Base-by-base conservation (phyloP, 2,113 vertebrate genomes). In the Gasterosteus nipponicus region DNA sequence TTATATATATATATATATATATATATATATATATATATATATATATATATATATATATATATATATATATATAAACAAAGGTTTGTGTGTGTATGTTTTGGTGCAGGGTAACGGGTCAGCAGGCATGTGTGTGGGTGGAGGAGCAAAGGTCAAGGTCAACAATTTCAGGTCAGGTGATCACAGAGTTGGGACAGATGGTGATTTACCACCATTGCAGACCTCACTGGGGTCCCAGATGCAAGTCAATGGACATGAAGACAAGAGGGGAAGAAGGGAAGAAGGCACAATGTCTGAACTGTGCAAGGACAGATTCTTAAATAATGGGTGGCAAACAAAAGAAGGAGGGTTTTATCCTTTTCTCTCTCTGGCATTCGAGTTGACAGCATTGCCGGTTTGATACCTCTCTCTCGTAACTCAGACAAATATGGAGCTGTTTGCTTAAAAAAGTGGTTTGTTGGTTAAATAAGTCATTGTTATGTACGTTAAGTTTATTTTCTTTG, bases 161-260 rank as follows among this genome's bases (percentile, higher is more conserved):
- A 19, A 63, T 80, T 77, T 83, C 57, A 85, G 89, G 87, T 92
- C 92, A 90, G 89, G 60, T 89, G 84, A 90, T 85, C 86, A 81
- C 61, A 85, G 80, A 63, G 65, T 71, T 46, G 80, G 58, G 85
- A 86, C 92, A 94, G 92, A 94, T 93, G 91, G 90, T 77, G 66
- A 92, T 88, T 92, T 89, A 83, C 35, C 22, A 71, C 19, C 9
- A n/a, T 70, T 89, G 15, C 51, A 80, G 35, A 65, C 51, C 46
- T 63, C 26, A 18, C 1, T 18, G 39, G 66, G 65, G 31, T 12
- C 6, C 62, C 14, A 11, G 1, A 26, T 33, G 2, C n/a, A 26
- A 49, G 51, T 64, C 66, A 79, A 85, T 1, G 11, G 33, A n/a
- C 31, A 12, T 38, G 38, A 73, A 63, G 7, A 67, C 0, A 2